Evolutionary conservation across 2,797 vertebrate genomes (phyloP).

Genomic region (Crocidura indochinensis): DNA sequence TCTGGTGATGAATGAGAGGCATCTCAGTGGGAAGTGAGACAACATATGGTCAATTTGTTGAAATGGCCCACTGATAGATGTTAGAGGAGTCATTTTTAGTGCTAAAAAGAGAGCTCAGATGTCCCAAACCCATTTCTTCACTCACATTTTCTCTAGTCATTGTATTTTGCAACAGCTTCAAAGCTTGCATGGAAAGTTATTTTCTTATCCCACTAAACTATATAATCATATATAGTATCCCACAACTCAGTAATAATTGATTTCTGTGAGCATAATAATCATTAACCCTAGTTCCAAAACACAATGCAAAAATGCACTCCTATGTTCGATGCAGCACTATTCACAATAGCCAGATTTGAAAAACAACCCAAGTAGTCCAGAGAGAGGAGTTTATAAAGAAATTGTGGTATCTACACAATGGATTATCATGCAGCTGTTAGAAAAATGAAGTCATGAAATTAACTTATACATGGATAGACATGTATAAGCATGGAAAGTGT

Average conservation of each 20-base stretch:
- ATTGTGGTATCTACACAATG: too few relatives aligned
- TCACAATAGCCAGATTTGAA: too few relatives aligned
- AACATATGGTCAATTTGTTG: not conserved
- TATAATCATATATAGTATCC: not conserved
- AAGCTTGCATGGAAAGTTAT: not conserved
- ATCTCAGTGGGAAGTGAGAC: not conserved
- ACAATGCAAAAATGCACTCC: too few relatives aligned
- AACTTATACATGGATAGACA: too few relatives aligned
- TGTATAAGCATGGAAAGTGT: too few relatives aligned
- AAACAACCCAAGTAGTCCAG: too few relatives aligned
- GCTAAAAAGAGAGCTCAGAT: constrained; percentile 19
- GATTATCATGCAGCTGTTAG: too few relatives aligned
- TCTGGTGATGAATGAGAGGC: not conserved
- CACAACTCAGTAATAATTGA: not conserved
- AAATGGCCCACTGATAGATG: not conserved
- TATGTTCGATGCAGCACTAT: too few relatives aligned
- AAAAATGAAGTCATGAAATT: too few relatives aligned
- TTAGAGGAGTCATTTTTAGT: not conserved
- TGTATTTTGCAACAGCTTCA: not conserved
- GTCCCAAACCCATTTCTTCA: not conserved
- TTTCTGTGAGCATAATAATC: constrained; percentile 22
- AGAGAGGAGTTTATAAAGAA: too few relatives aligned
- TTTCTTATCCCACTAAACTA: not conserved
- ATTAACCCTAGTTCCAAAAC: too few relatives aligned
- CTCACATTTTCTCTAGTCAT: not conserved